Conservation (phyloP, 2,797 vertebrate species). For the Argya squamiceps region DNA sequence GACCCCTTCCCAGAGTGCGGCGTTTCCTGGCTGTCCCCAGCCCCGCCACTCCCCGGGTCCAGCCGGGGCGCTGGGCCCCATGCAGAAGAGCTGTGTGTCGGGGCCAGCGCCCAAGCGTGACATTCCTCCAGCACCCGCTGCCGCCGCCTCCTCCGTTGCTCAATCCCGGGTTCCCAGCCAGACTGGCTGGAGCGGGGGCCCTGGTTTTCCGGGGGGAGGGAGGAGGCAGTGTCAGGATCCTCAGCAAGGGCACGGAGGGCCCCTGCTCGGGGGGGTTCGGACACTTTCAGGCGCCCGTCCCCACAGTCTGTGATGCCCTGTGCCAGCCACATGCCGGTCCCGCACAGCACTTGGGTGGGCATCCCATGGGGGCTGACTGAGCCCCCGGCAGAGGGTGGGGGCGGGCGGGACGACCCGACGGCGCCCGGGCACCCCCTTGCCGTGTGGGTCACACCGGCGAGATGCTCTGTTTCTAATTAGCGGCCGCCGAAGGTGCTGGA, state of each 20-base stretch:
- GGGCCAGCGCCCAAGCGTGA: constrained; percentile 15
- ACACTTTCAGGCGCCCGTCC: not conserved
- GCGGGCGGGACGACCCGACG: rapidly evolving
- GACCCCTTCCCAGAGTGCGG: rapidly evolving
- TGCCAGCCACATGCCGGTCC: rapidly evolving
- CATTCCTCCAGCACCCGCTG: constrained; percentile 38
- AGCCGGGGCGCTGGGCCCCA: not conserved
- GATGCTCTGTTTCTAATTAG: constrained; percentile 71
- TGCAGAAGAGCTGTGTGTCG: not conserved
- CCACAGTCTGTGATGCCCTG: rapidly evolving
- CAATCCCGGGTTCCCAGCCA: constrained; percentile 54
- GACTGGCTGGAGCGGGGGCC: constrained; percentile 35
- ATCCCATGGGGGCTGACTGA: rapidly evolving
- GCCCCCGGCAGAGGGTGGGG: not conserved
- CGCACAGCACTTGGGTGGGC: not conserved
- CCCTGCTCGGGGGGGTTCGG: constrained; percentile 25
- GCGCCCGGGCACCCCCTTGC: constrained; percentile 49
- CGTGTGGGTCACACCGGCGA: not conserved
- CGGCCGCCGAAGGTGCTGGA: constrained; percentile 47
- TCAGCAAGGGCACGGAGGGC: constrained; percentile 40
- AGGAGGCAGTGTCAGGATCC: constrained; percentile 38
- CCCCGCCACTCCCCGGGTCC: rapidly evolving
- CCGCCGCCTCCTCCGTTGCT: constrained; percentile 33
- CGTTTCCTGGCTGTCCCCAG: not conserved
- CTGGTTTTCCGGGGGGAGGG: constrained; percentile 55